Base-by-base conservation (phyloP, 1,140 invertebrate genomes). In the Eurosta solidaginis region DNA sequence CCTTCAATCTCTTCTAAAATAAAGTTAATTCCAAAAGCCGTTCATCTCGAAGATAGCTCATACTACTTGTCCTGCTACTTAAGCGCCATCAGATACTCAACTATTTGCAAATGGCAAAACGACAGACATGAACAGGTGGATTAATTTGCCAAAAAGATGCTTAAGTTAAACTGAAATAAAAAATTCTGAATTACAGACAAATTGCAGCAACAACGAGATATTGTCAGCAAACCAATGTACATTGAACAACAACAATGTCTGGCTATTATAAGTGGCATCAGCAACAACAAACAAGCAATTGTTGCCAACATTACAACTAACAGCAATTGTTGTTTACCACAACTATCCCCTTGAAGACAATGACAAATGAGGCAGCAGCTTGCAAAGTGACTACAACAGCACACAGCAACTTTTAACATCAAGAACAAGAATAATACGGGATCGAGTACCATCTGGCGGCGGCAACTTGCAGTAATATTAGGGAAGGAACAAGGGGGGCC, bases 201-300 rank as follows among this genome's bases (percentile, higher is more conserved):
- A 68, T 68, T 68, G 59, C 59, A 68, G n/a, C 33, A 40, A 68
- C 33, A 20, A 68, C n/a, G n/a, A 29, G 33, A 36, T 42, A 59
- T 9, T 68, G 29, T 68, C 59, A 29, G 25, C 54, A 59, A 59
- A 59, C 27, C 54, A 29, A 3, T 59, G 54, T 29, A 59, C 54
- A 59, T 33, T 20, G 29, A 9, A 68, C 59, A 40, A 68, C 22
- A 68, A 68, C 59, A 68, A 36, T 40, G 59, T 29, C 59, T 40
- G 59, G 59, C 59, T 42, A 68, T 68, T 68, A 68, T 1, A 17
- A 40, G 59, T 68, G 27, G n/a, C 59, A 68, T n/a, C n/a, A n/a
- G 33, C n/a, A 40, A 20, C n/a, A 68, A 40, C 59, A 68, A 68
- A 68, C 22, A 68, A 68, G 59, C 59, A 68, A 68, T 68, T 68